These are phyloP conservation scores for Crocodylus rhombifer DNA, from an alignment of 2,797 vertebrate species.

Conservation along the genomic window DNA sequence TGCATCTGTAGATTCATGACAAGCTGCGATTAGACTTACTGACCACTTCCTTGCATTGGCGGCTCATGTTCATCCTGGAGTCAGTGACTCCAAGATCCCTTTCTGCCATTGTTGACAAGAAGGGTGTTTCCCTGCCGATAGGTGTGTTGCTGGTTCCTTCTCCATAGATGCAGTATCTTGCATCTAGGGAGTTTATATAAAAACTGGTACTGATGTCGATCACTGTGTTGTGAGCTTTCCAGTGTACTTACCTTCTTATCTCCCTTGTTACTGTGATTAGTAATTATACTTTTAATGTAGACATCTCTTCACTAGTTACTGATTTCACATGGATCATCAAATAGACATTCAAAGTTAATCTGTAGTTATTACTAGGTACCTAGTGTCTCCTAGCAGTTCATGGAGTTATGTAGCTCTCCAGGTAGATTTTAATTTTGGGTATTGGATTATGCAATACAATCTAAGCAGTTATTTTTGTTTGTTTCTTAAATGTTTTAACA, in stretches of 20 bases:
- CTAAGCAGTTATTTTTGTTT: not conserved
- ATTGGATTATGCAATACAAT: not conserved
- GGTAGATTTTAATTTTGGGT: not conserved
- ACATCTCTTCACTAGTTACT: accelerated
- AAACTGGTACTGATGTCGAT: not conserved
- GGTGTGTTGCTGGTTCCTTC: too few relatives aligned
- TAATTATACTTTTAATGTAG: not conserved
- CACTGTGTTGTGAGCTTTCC: not conserved
- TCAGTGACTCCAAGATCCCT: too few relatives aligned
- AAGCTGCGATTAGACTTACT: too few relatives aligned
- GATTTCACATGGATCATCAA: not conserved
- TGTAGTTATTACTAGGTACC: conserved; percentile 23
- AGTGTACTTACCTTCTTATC: not conserved
- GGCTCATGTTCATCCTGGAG: too few relatives aligned
- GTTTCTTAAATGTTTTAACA: not conserved
- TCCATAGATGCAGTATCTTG: too few relatives aligned
- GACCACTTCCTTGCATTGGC: too few relatives aligned
- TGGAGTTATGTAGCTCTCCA: not conserved
- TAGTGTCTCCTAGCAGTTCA: not conserved
- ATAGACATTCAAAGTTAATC: accelerated
- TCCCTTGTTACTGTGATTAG: not conserved
- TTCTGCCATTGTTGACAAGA: too few relatives aligned
- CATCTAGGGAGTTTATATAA: too few relatives aligned
- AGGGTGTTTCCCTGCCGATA: too few relatives aligned
- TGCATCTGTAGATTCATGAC: too few relatives aligned